Conservation (phyloP, 92 coral and sea anemone genomes). For the Scolanthus callimorphus region DNA sequence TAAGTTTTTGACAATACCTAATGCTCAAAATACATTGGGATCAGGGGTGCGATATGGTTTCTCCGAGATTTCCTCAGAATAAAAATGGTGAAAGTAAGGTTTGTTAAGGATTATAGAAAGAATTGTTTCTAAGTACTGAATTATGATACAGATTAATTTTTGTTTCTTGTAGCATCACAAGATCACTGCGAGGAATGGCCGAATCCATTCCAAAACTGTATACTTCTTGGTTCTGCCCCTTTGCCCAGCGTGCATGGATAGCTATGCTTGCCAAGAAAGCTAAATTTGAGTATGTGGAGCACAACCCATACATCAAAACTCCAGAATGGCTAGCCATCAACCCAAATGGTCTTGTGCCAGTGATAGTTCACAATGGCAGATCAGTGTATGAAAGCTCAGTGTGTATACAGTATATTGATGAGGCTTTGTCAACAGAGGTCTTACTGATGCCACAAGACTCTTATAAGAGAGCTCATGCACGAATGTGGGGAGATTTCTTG, state of each 20-base stretch:
- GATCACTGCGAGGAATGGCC: no score
- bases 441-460: slow-evolving; percentile 61
- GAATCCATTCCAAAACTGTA: slow-evolving; percentile 40
- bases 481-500: slow-evolving; percentile 78
- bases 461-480: slow-evolving; percentile 61
- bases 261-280: slow-evolving; percentile 63
- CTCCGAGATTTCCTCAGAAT: no score
- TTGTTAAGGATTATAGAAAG: no score
- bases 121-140: no score
- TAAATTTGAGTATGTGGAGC: slow-evolving; percentile 75
- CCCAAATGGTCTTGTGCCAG: slow-evolving; percentile 72
- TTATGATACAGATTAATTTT: no score
- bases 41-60: no score
- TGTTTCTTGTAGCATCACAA: no score
- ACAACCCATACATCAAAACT: slow-evolving; percentile 72
- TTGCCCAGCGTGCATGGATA: slow-evolving; percentile 81
- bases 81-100: no score
- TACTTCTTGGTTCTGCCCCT: slow-evolving; percentile 77
- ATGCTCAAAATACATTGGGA: no score
- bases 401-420: slow-evolving; percentile 73
- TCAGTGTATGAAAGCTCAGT: slow-evolving; percentile 62
- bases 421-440: slow-evolving; percentile 41
- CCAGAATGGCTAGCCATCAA: slow-evolving; percentile 73
- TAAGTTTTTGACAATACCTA: no score
- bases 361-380: slow-evolving; percentile 40